Conservation (phyloP, 2,797 vertebrate genomes). For the Trematocara caparti region DNA sequence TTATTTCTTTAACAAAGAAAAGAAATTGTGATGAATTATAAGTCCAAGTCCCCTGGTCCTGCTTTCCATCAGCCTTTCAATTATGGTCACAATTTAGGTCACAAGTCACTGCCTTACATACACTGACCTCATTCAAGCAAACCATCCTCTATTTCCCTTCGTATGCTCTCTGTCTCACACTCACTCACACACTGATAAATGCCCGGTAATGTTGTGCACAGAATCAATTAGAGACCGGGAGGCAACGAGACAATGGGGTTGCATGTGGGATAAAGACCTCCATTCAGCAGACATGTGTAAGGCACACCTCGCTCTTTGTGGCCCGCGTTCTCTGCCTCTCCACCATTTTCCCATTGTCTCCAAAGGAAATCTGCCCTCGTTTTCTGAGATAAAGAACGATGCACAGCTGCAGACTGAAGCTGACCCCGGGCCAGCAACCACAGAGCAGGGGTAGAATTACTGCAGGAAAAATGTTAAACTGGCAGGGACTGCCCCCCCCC, state of each 20-base stretch:
- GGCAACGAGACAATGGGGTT: constrained; percentile 28
- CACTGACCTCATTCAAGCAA: constrained; percentile 10
- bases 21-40: background rate
- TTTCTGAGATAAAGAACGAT: constrained; percentile 8
- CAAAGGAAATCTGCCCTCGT: background rate
- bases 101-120: background rate
- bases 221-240: background rate
- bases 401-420: constrained; percentile 11
- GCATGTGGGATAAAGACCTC: constrained; percentile 16
- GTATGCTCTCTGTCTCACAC: background rate
- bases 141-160: background rate
- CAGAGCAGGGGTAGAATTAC: constrained; percentile 63
- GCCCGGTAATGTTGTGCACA: background rate
- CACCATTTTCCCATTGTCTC: constrained; percentile 17
- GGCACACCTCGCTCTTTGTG: constrained; percentile 24
- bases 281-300: constrained; percentile 13
- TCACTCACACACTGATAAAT: background rate
- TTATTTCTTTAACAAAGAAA: background rate
- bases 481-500: background rate
- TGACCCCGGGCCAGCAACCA: constrained; percentile 31
- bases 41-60: background rate
- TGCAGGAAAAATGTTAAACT: constrained; percentile 46
- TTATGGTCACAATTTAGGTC: background rate
- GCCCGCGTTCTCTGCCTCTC: background rate
- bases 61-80: background rate